Percentiles rank a stretch among this genome's conserved stretches.
Evolutionary conservation across 2,797 vertebrate genomes (phyloP).

Genomic region (Sebastes reedi): DNA sequence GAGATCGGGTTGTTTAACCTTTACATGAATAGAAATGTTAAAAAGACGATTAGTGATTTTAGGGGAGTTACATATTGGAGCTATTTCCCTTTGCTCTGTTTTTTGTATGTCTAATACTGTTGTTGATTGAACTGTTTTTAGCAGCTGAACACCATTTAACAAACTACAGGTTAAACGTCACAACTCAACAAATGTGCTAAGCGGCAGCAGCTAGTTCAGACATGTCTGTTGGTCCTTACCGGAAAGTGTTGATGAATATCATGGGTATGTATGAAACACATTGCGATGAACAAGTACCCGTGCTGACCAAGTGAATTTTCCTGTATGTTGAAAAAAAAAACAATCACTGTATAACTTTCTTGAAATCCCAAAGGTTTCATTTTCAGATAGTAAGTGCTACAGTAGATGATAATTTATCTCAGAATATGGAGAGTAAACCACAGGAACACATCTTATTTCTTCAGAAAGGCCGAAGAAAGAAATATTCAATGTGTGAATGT

Average conservation of each 20-base stretch:
- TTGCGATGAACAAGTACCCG: too few relatives aligned
- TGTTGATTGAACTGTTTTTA: not conserved
- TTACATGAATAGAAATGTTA: not conserved
- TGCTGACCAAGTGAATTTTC: too few relatives aligned
- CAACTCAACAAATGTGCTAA: not conserved
- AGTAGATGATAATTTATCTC: not conserved
- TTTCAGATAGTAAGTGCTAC: not conserved
- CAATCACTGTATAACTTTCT: not conserved
- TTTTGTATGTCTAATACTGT: not conserved
- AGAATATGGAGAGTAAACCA: not conserved
- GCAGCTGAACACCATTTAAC: not conserved
- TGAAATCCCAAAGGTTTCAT: not conserved
- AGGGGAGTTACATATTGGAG: not conserved
- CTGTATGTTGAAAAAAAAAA: not conserved
- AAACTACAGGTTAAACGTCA: not conserved
- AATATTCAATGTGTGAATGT: not conserved
- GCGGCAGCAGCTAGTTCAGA: not conserved
- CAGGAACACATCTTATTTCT: not conserved
- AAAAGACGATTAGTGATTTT: not conserved
- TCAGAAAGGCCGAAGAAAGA: not conserved
- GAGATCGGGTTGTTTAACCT: not conserved
- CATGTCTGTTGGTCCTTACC: not conserved
- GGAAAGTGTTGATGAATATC: too few relatives aligned
- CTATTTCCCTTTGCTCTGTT: not conserved
- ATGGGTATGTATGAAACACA: too few relatives aligned